Conservation (phyloP, 2,113 vertebrate species). For the Lynx canadensis region DNA sequence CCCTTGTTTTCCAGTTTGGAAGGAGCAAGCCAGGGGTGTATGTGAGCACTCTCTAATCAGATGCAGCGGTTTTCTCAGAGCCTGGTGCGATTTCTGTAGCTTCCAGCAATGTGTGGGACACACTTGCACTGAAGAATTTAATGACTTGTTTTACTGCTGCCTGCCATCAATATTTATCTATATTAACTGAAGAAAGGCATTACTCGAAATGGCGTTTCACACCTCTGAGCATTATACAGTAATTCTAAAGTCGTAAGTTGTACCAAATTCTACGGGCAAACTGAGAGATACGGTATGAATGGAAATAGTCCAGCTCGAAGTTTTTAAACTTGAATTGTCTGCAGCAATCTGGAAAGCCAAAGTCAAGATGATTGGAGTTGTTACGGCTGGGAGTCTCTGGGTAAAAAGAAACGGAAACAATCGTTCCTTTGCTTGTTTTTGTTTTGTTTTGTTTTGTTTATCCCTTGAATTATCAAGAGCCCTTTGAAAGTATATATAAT, state of each 20-base stretch:
- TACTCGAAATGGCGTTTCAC: constrained; percentile 64
- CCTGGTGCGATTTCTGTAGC: constrained; percentile 19
- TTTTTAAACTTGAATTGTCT: constrained; percentile 1
- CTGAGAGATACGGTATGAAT: neutral
- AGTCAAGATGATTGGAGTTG: neutral
- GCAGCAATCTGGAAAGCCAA: constrained; percentile 40
- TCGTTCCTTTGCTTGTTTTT: neutral
- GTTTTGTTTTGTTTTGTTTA: neutral
- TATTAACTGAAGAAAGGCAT: constrained; percentile 72
- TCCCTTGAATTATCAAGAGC: neutral
- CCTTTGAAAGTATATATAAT: neutral
- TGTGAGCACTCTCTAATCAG: neutral
- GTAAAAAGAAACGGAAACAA: neutral
- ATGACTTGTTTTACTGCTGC: constrained; percentile 65
- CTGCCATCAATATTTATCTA: constrained; percentile 73
- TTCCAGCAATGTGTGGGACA: constrained; percentile 65
- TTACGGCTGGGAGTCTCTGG: neutral
- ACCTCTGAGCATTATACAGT: constrained; percentile 64
- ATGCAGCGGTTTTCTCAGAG: neutral
- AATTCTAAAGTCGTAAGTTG: constrained; percentile 52
- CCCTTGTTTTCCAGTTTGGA: neutral
- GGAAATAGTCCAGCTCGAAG: constrained; percentile 55
- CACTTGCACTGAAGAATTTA: constrained; percentile 60
- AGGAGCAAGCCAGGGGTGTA: neutral
- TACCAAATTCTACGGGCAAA: constrained; percentile 69